Base-by-base conservation (phyloP, 2,797 vertebrate species). In the Acrossocheilus wenchowensis region DNA sequence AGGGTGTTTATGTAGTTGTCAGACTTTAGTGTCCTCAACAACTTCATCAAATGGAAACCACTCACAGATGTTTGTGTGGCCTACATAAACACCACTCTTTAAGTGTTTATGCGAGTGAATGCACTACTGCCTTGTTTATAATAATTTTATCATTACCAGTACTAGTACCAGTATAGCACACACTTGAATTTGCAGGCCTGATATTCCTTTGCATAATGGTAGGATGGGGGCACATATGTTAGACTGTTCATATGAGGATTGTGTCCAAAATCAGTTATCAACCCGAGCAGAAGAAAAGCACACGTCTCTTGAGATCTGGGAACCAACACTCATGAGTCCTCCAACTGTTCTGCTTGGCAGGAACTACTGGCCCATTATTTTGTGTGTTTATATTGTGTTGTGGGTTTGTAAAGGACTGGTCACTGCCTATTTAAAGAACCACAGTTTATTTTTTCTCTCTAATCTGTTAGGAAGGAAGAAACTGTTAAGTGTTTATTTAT, bases 261-360 rank as follows among this genome's bases (percentile, higher is more conserved):
- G 45, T 50, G 48, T 43, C 12, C 21, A 26, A 41, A 62, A 62
- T 60, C 21, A 57, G 77, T 60, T 43, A 26, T 1, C 23, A 62
- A 30, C 39, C 23, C 41, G 30, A 45, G 23, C 60, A 45, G 36
- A 79, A 30, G 11, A 79, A 79, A 43, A 14, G 11, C 57, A 26
- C 15, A 66, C 5, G 23, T 19, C 60, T 66, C 62, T 45, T 66
- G 57, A 60, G 88, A 87, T 81, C 80, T 86, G 21, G 43, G 39
- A 74, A 45, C 21, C 11, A 74, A 48, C 34, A 71, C 12, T 45
- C 39, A 14, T 5, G 0, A 74, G 43, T 43, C 39, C 43, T 74
- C 39, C 71, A 48, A n/a, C 71, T 74, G 71, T 73, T 73, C 71
- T 45, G 71, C 71, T 73, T 73, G 23, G 68, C 71, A 60, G 81